phyloP scores from a whole-genome alignment of 2,888 invertebrate species.

The Schizotus pectinicornis region DNA sequence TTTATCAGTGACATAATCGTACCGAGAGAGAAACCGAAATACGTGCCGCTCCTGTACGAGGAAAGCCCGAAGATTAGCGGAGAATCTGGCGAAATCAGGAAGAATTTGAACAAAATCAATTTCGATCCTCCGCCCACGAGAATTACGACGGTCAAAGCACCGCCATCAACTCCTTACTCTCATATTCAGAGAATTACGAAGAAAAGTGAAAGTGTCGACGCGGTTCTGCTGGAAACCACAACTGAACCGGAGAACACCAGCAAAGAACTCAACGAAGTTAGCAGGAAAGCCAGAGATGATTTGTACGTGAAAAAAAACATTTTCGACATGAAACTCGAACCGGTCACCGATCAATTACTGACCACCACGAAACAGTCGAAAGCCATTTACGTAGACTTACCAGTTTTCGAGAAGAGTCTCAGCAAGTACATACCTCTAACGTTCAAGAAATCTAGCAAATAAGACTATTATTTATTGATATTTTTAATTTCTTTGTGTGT shows the following conservation, averaged over 20 bases:
- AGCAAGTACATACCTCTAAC: slow-evolving; percentile 55
- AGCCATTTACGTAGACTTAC: slow-evolving; percentile 54
- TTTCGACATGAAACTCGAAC: slow-evolving; percentile 27
- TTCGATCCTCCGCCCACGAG: slow-evolving; percentile 30
- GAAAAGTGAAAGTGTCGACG: slow-evolving; percentile 37
- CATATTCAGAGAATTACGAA: slow-evolving; percentile 54
- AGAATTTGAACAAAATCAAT: slow-evolving; percentile 28
- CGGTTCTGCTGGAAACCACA: slow-evolving; percentile 11
- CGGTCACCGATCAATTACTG: slow-evolving; percentile 30
- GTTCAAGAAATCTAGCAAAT: slow-evolving; percentile 24
- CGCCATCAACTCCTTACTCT: slow-evolving; percentile 46
- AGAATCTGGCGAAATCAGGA: slow-evolving; percentile 18
- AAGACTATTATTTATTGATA: slow-evolving; percentile 18
- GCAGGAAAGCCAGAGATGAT: slow-evolving; percentile 39
- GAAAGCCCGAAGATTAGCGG: slow-evolving; percentile 32
- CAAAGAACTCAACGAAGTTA: slow-evolving; percentile 15
- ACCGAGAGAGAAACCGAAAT: slow-evolving; percentile 47
- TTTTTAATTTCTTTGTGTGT: slow-evolving; percentile 23
- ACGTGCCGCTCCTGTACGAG: slow-evolving; percentile 53
- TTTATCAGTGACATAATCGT: slow-evolving; percentile 60
- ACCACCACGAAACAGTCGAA: slow-evolving; percentile 38
- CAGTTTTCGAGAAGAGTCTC: slow-evolving; percentile 51
- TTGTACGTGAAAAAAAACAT: slow-evolving; percentile 33
- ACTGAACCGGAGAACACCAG: slow-evolving; percentile 1
- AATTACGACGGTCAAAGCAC: slow-evolving; percentile 20